Conservation (phyloP, 1,140 invertebrate genomes). For the Callitettix versicolor region DNA sequence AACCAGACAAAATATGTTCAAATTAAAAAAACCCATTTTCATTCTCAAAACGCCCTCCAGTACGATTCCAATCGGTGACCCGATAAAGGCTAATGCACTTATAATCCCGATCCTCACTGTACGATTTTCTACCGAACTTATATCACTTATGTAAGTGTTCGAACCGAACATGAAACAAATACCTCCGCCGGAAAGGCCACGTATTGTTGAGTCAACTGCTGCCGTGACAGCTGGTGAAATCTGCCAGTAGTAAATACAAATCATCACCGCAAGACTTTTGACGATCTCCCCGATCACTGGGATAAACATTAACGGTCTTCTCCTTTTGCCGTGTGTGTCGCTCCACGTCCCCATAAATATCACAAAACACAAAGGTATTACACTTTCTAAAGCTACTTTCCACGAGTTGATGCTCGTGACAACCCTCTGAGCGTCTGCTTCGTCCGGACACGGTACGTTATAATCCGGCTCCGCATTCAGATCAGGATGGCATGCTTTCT, state of each 20-base stretch:
- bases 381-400: slow-evolving; percentile 22
- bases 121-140: slow-evolving; percentile 26
- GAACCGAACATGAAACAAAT: slow-evolving; percentile 33
- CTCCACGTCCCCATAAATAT: slow-evolving; percentile 28
- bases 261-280: slow-evolving; percentile 1
- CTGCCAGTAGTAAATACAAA: slow-evolving; percentile 19
- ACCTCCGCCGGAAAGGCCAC: slow-evolving; percentile 32
- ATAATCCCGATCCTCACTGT: slow-evolving; percentile 33
- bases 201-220: slow-evolving; percentile 31
- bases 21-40: slow-evolving; percentile 8
- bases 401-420: slow-evolving; percentile 25
- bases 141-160: slow-evolving; percentile 36
- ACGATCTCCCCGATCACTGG: slow-evolving; percentile 26
- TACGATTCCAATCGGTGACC: slow-evolving; percentile 15
- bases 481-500: slow-evolving; percentile 15
- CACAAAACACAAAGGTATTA: slow-evolving; percentile 23
- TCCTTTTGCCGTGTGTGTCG: slow-evolving; percentile 25
- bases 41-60: slow-evolving; percentile 11
- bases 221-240: slow-evolving; percentile 22
- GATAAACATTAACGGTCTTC: slow-evolving; percentile 36
- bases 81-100: slow-evolving; percentile 16
- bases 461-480: not conserved
- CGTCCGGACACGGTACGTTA: slow-evolving; percentile 9
- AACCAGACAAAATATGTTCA: slow-evolving; percentile 6
- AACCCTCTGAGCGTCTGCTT: slow-evolving; percentile 20